Percentiles rank a stretch among this genome's conserved stretches.
Evolutionary conservation across 1,140 invertebrate species (phyloP).

Genomic region (Drosophila sproati): DNA sequence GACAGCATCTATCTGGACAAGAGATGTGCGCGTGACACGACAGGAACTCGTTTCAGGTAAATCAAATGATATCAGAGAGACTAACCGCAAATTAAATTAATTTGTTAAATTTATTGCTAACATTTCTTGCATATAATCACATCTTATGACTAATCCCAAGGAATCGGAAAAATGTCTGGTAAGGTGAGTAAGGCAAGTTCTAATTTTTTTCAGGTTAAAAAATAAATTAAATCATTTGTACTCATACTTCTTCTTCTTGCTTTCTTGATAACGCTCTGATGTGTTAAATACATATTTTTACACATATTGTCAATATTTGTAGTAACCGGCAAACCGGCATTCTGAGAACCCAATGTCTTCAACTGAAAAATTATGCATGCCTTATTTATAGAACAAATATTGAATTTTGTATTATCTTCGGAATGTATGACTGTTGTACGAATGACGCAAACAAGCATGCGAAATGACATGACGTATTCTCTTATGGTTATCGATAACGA

Average conservation of each 20-base stretch:
- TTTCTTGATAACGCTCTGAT: neutral
- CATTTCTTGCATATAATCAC: neutral
- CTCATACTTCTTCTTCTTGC: neutral
- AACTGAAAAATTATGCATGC: no score
- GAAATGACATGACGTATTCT: neutral
- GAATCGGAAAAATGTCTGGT: no score
- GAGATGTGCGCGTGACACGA: conserved; percentile 29
- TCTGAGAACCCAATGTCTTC: no score
- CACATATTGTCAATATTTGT: neutral
- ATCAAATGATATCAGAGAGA: no score
- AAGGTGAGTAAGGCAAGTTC: no score
- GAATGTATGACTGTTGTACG: no score
- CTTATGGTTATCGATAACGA: neutral
- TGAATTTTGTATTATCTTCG: no score
- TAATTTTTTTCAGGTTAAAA: neutral
- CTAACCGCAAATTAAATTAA: no score
- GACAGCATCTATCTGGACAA: conserved; percentile 26
- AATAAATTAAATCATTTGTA: neutral
- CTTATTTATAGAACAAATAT: no score
- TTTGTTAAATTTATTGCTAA: neutral
- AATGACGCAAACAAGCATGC: no score
- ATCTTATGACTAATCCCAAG: neutral
- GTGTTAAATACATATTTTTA: neutral
- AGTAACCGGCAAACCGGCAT: no score
- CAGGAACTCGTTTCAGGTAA: no score